These are phyloP conservation scores for Aphidoletes aphidimyza DNA, from an alignment of 2,888 invertebrate genomes.

Conservation along the genomic window DNA sequence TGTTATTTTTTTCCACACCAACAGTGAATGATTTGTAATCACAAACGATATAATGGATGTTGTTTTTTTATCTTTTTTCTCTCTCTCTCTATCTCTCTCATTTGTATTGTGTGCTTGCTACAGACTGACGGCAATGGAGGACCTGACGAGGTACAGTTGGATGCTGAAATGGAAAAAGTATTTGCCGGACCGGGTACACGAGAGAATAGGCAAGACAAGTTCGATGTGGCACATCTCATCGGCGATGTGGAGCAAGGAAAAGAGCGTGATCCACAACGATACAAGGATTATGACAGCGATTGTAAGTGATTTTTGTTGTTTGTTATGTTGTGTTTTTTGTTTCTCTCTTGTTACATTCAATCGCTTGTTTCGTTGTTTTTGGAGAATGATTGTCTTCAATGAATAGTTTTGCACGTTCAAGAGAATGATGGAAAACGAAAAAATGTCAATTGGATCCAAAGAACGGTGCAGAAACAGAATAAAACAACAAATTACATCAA, in stretches of 20 bases:
- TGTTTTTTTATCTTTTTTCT: neutral
- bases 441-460: too few relatives aligned
- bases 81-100: neutral
- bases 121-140: constrained; percentile 69
- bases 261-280: constrained; percentile 61
- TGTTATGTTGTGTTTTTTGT: neutral
- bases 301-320: constrained; percentile 45
- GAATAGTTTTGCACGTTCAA: too few relatives aligned
- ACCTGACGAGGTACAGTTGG: constrained; percentile 77
- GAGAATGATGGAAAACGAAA: too few relatives aligned
- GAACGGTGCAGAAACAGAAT: too few relatives aligned
- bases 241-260: constrained; percentile 62
- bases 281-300: constrained; percentile 52
- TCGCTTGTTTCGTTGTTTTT: neutral
- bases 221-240: constrained; percentile 71
- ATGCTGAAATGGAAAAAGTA: constrained; percentile 90
- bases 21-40: too few relatives aligned
- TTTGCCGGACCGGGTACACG: constrained; percentile 73
- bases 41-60: too few relatives aligned
- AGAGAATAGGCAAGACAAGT: constrained; percentile 68
- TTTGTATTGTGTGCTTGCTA: constrained; percentile 39
- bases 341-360: neutral
- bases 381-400: neutral
- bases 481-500: too few relatives aligned
- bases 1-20: neutral